Evolutionary conservation across 2,113 vertebrate species (phyloP).

Genomic region (Hiodon tergisus): DNA sequence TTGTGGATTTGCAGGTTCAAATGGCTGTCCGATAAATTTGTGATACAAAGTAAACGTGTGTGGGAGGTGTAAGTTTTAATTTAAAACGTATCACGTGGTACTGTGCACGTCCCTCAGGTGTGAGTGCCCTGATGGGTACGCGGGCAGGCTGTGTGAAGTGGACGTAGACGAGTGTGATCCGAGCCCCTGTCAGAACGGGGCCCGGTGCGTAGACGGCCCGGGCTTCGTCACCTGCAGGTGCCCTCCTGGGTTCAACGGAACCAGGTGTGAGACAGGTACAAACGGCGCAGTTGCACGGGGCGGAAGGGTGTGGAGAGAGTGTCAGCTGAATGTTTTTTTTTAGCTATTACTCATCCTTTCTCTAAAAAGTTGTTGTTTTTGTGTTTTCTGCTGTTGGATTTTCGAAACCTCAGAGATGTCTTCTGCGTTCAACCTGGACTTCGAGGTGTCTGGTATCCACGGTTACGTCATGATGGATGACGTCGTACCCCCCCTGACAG

Average conservation of each 20-base stretch:
- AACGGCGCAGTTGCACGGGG: conserved; percentile 46
- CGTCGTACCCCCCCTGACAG: conserved; percentile 75
- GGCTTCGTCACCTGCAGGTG: conserved; percentile 86
- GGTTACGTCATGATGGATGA: conserved; percentile 88
- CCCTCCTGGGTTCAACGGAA: conserved; percentile 95
- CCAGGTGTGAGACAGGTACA: conserved; percentile 99
- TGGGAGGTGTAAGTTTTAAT: no score
- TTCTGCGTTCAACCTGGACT: conserved; percentile 88
- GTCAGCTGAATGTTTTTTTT: not conserved
- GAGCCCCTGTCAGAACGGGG: conserved; percentile 85
- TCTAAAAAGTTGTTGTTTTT: not conserved
- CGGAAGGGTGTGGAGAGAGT: conserved; percentile 8
- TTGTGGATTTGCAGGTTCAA: no score
- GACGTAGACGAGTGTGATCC: conserved; percentile 87
- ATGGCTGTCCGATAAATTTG: no score
- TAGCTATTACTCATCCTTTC: not conserved
- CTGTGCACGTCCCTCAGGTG: conserved; percentile 61
- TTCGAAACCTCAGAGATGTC: conserved; percentile 77
- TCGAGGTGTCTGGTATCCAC: conserved; percentile 93
- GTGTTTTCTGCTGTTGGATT: conserved; percentile 18
- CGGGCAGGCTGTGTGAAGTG: conserved; percentile 74
- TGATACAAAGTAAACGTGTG: no score
- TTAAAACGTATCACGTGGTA: not conserved
- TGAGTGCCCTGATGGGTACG: conserved; percentile 78
- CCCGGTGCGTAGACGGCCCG: conserved; percentile 81